A percentile compares a stretch with the other conserved stretches of the same genome.
Conservation (phyloP, 1,140 invertebrate genomes). For the Marisa cornuarietis region DNA sequence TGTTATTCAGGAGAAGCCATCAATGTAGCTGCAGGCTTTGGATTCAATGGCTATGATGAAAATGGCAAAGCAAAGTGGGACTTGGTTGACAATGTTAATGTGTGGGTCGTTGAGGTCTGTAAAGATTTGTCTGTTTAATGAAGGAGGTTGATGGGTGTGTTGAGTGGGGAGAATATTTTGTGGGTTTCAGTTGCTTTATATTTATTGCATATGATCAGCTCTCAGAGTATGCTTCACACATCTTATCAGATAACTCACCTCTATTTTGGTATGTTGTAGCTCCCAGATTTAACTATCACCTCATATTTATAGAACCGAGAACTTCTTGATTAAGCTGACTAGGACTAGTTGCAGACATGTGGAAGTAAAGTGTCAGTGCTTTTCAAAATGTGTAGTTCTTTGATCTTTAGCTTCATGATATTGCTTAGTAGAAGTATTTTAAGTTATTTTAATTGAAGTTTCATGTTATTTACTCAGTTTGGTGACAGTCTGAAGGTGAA, state of each 20-base stretch:
- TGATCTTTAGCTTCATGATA: background rate
- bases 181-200: no score
- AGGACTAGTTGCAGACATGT: no score
- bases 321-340: no score
- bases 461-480: constrained; percentile 41
- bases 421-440: background rate
- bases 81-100: constrained; percentile 89
- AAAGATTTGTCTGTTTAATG: no score
- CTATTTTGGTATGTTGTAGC: no score
- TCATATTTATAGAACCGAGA: background rate
- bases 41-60: constrained; percentile 84
- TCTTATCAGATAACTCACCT: no score
- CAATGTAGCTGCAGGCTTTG: constrained; percentile 92
- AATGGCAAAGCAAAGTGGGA: constrained; percentile 83
- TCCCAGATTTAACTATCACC: background rate
- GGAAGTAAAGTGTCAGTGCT: no score
- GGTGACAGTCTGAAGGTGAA: constrained; percentile 58
- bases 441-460: background rate
- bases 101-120: constrained; percentile 86
- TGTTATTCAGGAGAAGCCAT: constrained; percentile 81
- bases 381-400: no score
- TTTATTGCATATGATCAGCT: no score
- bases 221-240: no score
- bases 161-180: no score
- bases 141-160: no score